Percentiles rank a stretch among this genome's conserved stretches.
These are phyloP conservation scores for Littorina saxatilis DNA, from an alignment of 1,140 invertebrate species.

Conservation along the genomic window DNA sequence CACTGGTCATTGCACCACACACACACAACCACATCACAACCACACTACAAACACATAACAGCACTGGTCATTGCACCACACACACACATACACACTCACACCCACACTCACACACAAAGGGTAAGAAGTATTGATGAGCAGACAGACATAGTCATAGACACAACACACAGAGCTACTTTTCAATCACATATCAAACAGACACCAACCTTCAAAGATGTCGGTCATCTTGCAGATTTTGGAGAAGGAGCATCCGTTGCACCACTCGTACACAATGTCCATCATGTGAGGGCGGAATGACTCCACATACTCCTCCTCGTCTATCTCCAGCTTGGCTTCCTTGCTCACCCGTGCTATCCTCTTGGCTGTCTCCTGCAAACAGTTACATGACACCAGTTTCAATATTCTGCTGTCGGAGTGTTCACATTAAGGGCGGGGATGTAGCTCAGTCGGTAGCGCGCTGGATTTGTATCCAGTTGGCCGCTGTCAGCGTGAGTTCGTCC, in stretches of 20 bases:
- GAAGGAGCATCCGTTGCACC: constrained; percentile 97
- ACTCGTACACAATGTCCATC: constrained; percentile 98
- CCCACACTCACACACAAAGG: too few relatives aligned
- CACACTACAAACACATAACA: too few relatives aligned
- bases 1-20: not conserved
- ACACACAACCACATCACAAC: not conserved
- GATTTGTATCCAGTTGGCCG: too few relatives aligned
- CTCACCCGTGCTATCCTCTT: constrained; percentile 84
- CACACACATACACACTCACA: not conserved
- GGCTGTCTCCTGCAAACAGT: constrained; percentile 71
- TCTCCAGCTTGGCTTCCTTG: constrained; percentile 91
- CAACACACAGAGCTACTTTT: too few relatives aligned
- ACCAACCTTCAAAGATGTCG: constrained; percentile 95
- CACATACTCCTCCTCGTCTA: constrained; percentile 89
- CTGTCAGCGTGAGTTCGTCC: too few relatives aligned
- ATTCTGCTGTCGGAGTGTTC: too few relatives aligned
- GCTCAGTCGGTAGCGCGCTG: too few relatives aligned
- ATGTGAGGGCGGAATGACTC: constrained; percentile 95
- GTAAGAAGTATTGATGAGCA: too few relatives aligned
- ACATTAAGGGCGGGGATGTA: too few relatives aligned
- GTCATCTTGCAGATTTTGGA: constrained; percentile 96
- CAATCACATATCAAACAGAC: not conserved
- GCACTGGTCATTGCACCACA: not conserved
- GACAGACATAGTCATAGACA: too few relatives aligned
- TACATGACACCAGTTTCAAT: not conserved